Base-by-base conservation (phyloP, 2,113 vertebrate species). In the Heptranchias perlo region DNA sequence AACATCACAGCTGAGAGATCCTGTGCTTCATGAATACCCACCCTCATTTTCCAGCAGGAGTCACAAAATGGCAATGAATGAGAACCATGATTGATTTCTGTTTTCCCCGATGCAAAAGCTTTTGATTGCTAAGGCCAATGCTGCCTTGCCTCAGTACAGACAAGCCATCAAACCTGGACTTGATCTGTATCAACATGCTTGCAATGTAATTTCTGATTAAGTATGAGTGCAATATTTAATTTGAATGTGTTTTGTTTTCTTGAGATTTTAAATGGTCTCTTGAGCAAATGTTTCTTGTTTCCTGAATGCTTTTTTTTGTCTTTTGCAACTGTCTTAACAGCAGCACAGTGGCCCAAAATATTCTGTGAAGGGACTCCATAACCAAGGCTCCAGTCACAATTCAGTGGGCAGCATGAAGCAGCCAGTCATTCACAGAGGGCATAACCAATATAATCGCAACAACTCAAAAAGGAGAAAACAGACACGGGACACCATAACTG, bases 391-490 rank as follows among this genome's bases (percentile, higher is more conserved):
- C 96, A 96, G 98, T 97, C 99, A 98, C 97, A 97, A 97, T 96
- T 97, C 98, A 0, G 97, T 97, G 96, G 97, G 98, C 94, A 96
- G 97, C 6, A 97, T 97, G 97, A 98, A 98, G 87, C 98, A 98
- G 73, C 97, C 98, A 0, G 97, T 97, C 96, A 97, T 97, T 96
- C 98, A 98, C 97, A 97, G 98, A 96, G 98, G 98, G 96, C 98
- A 98, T 96, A 98, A 98, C 86, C 98, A 99, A 97, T 98, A 98
- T 96, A 98, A 98, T 97, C 99, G 98, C 96, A 98, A 98, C 96
- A 98, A 98, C 96, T 99, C 98, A 98, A 98, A 99, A 52, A 98
- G 98, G 97, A 98, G 98, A 96, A 99, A 99, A 97, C 98, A 98
- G 96, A 95, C 97, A 0, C 98, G 99, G 97, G 99, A 99, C 97